These are phyloP conservation scores for Xyrauchen texanus DNA, from an alignment of 2,113 vertebrate genomes.

Conservation along the genomic window DNA sequence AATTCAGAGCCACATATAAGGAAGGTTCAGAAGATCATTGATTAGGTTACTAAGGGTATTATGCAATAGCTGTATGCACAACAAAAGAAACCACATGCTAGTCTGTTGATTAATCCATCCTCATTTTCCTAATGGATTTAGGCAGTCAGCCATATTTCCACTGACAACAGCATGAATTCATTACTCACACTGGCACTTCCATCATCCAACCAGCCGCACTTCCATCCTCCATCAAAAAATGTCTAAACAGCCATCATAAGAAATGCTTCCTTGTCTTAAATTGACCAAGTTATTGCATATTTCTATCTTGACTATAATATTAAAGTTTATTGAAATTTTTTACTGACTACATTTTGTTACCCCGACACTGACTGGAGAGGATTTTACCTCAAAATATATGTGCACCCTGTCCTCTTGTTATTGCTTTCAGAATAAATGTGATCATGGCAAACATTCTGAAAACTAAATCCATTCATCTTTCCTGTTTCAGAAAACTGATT, in stretches of 20 bases:
- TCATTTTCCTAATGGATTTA: constrained; percentile 52
- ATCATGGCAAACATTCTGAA: not conserved
- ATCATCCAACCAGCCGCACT: constrained; percentile 11
- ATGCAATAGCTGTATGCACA: constrained; percentile 31
- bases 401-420: not conserved
- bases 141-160: constrained; percentile 38
- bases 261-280: not conserved
- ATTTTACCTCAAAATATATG: not conserved
- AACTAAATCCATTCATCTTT: not conserved
- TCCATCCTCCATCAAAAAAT: constrained; percentile 1
- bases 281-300: not conserved
- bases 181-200: constrained; percentile 32
- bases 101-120: constrained; percentile 38
- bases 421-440: not conserved
- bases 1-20: not conserved
- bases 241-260: not conserved
- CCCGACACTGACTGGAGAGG: not conserved
- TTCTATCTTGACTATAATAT: not conserved
- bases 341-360: not conserved
- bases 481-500: not conserved
- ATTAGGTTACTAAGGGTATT: constrained; percentile 32
- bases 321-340: not conserved
- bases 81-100: constrained; percentile 32
- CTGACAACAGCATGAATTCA: constrained; percentile 41
- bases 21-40: not conserved